Percentiles rank a stretch among this genome's conserved stretches.
These are phyloP conservation scores for Leptopilina syphax DNA, from an alignment of 2,888 invertebrate species.

Conservation along the genomic window DNA sequence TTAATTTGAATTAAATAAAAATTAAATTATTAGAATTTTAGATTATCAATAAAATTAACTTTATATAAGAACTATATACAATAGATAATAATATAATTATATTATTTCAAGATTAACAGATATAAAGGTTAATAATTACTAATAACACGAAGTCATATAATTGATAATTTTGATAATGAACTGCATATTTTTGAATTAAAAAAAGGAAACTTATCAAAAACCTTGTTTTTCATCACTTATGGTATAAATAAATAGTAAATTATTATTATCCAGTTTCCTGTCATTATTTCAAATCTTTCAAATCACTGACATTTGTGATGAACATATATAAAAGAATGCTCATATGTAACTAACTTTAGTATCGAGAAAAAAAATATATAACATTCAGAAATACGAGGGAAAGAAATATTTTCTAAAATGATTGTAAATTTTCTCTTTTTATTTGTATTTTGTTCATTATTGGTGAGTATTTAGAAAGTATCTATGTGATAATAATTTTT, in stretches of 20 bases:
- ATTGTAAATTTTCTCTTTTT: neutral
- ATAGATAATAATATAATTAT: too few relatives aligned
- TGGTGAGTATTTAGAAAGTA: neutral
- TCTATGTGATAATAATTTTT: too few relatives aligned
- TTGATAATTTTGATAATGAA: neutral
- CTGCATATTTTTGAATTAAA: neutral
- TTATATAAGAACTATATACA: too few relatives aligned
- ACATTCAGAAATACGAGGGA: neutral
- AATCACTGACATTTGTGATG: neutral
- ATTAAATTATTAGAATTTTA: too few relatives aligned
- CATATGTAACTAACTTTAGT: neutral
- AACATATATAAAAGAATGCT: neutral
- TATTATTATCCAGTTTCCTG: slow-evolving; percentile 17
- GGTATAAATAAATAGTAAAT: neutral
- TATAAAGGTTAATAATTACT: too few relatives aligned
- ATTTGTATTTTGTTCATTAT: neutral
- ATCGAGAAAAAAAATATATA: neutral
- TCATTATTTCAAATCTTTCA: slow-evolving; percentile 4
- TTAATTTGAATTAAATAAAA: too few relatives aligned
- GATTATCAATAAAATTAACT: too few relatives aligned
- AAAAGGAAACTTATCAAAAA: slow-evolving; percentile 8
- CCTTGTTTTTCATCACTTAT: slow-evolving; percentile 4
- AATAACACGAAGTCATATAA: too few relatives aligned
- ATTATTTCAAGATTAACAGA: too few relatives aligned
- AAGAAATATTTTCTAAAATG: neutral